Evolutionary conservation across 2,113 vertebrate genomes (phyloP), one percentile per base, ranked within the genome.

Genomic region (Montifringilla adamsi): DNA sequence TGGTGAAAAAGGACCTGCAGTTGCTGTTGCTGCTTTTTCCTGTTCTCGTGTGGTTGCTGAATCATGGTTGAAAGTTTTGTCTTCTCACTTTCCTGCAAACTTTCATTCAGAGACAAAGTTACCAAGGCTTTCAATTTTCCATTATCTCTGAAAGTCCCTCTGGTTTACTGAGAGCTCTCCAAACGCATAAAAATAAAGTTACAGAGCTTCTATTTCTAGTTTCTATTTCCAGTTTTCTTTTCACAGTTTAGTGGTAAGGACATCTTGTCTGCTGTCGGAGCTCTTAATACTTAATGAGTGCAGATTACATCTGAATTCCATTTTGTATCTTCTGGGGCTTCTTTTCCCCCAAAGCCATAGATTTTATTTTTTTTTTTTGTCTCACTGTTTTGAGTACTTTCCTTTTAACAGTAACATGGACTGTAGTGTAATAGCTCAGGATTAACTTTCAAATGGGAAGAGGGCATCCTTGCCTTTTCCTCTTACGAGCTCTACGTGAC

Each of bases 361-460:
- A 12, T 50, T 5, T 41, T 41, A 5, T 41, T 41, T 43, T 9
- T 39, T 62, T 60, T 58, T 49, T 49, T 69, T n/a, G 2, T 91
- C 49, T 94, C 41, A 49, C 47, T 95, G 28, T 87, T 95, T 96
- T 97, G 87, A 96, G 92, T 96, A 96, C 78, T 41, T 94, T 69
- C 24, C 31, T 85, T 68, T 69, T 85, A 70, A 24, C 35, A 49
- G 18, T 56, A 19, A 37, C 7, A 28, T 16, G 27, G 30, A 9
- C 22, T 69, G 7, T 37, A 41, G 27, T 56, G 21, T 37, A 68
- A 49, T 41, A 60, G 58, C 53, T 85, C 27, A 90, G 39, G 46
- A 59, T 66, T 80, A 58, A 37, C 41, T 92, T 90, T 52, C 22
- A 81, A 58, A 37, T 79, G 53, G 35, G 44, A 89, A 82, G 27